Percentiles rank a stretch among this genome's conserved stretches.
Conservation (phyloP, 1,140 invertebrate genomes). For the Pseudomyrmex flavicornis region DNA sequence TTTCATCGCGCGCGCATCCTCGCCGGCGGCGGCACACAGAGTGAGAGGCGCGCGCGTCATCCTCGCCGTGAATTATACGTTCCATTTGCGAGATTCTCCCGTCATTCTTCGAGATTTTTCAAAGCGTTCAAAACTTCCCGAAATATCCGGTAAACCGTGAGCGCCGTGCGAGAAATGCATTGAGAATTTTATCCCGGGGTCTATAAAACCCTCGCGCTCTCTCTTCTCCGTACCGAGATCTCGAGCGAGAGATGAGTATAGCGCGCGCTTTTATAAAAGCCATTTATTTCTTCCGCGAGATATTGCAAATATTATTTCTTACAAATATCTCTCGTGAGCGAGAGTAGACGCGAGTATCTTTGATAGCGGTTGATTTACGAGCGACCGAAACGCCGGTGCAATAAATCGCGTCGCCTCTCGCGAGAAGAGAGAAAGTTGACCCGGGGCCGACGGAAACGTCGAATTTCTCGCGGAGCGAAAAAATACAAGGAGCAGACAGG, state of each 20-base stretch:
- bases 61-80: constrained; percentile 11
- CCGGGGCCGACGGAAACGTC: constrained; percentile 42
- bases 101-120: constrained; percentile 20
- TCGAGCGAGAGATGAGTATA: background rate
- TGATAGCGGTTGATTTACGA: constrained; percentile 45
- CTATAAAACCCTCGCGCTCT: background rate
- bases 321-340: constrained; percentile 42
- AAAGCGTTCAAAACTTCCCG: constrained; percentile 3
- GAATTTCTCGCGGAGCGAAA: constrained; percentile 44
- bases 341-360: constrained; percentile 12
- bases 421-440: background rate
- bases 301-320: constrained; percentile 51
- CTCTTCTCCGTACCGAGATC: background rate
- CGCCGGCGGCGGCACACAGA: background rate
- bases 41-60: too few species aligned
- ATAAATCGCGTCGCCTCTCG: constrained; percentile 42
- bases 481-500: constrained; percentile 53
- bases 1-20: background rate
- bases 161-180: constrained; percentile 9
- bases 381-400: constrained; percentile 19
- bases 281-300: constrained; percentile 27
- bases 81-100: constrained; percentile 1
- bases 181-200: constrained; percentile 17
- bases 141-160: constrained; percentile 29
- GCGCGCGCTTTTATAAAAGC: background rate